A percentile compares a stretch with the other conserved stretches of the same genome.
phyloP scores from a whole-genome alignment of 2,888 invertebrate species.

The Netelia melanura region DNA sequence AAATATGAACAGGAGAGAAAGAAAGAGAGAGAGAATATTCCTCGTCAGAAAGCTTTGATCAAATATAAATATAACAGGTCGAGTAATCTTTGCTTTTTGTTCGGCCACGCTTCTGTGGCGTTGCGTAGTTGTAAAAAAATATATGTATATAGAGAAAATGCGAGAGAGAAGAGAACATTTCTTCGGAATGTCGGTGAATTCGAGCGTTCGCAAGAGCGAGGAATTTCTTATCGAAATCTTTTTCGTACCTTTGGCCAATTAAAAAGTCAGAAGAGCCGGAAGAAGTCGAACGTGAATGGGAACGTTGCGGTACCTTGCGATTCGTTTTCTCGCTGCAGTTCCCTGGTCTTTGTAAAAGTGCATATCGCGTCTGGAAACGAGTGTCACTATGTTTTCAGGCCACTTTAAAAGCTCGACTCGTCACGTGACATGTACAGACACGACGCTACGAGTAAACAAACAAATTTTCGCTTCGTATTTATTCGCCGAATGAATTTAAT shows the following conservation, averaged over 20 bases:
- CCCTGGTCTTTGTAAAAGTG: neutral
- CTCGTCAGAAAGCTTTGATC: constrained; percentile 18
- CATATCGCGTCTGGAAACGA: neutral
- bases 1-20: neutral
- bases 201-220: neutral
- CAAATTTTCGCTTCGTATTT: too few relatives aligned
- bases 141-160: neutral
- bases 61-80: constrained; percentile 31
- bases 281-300: neutral
- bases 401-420: too few relatives aligned
- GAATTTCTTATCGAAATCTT: constrained; percentile 1
- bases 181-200: neutral
- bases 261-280: constrained; percentile 4
- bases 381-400: neutral
- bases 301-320: neutral
- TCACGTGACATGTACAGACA: too few relatives aligned
- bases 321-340: neutral
- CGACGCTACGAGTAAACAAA: too few relatives aligned
- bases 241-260: constrained; percentile 22
- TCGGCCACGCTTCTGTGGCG: neutral
- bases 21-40: neutral
- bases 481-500: too few relatives aligned
- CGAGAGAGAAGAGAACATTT: neutral
- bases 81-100: constrained; percentile 8
- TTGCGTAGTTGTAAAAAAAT: neutral